Percentiles rank a stretch among this genome's conserved stretches.
These are phyloP conservation scores for Myocastor coypus DNA, from an alignment of 2,113 vertebrate species.

Conservation along the genomic window DNA sequence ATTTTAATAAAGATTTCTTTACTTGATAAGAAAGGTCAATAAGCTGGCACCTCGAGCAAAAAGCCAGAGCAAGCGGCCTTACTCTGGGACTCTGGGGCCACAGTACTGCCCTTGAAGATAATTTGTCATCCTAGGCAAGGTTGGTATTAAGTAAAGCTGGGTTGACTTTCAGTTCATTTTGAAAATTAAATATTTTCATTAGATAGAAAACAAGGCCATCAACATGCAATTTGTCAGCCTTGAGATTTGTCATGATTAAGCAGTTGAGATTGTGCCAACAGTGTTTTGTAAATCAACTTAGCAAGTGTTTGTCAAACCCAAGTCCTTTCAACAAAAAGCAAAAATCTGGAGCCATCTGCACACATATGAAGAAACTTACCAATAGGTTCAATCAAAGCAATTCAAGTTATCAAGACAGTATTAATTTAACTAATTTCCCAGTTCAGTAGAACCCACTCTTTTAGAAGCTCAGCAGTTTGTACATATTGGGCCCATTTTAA, in stretches of 20 bases:
- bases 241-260: slow-evolving; percentile 66
- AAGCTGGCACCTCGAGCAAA: background rate
- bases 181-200: slow-evolving; percentile 83
- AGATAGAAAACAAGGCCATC: slow-evolving; percentile 74
- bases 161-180: slow-evolving; percentile 78
- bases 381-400: slow-evolving; percentile 42
- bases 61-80: slow-evolving; percentile 41
- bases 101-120: slow-evolving; percentile 49
- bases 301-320: slow-evolving; percentile 45
- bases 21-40: slow-evolving; percentile 42
- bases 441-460: slow-evolving; percentile 3
- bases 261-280: slow-evolving; percentile 37
- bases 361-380: slow-evolving; percentile 20
- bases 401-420: slow-evolving; percentile 1
- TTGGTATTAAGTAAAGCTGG: slow-evolving; percentile 67
- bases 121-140: slow-evolving; percentile 57
- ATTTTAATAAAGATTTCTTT: slow-evolving; percentile 63
- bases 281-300: slow-evolving; percentile 65
- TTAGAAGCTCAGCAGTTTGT: background rate
- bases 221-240: slow-evolving; percentile 62
- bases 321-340: slow-evolving; percentile 43
- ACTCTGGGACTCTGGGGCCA: background rate
- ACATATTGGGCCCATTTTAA: background rate
- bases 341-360: slow-evolving; percentile 13
- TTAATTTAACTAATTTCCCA: slow-evolving; percentile 7